A percentile compares a stretch with the other conserved stretches of the same genome.
phyloP scores from a whole-genome alignment of 1,140 invertebrate genomes.

The Scaptodrosophila lebanonensis region DNA sequence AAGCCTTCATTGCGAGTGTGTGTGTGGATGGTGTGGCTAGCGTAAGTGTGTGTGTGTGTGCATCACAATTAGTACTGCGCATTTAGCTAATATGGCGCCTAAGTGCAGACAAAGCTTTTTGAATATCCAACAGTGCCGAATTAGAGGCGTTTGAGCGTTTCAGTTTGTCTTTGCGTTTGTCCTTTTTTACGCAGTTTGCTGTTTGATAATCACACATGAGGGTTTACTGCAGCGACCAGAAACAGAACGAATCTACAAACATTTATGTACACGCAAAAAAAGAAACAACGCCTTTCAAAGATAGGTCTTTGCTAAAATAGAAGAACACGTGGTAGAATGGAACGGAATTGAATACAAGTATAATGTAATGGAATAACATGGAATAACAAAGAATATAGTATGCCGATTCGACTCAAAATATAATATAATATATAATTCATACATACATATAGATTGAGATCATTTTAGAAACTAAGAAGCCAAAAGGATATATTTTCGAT shows the following conservation, averaged over 20 bases:
- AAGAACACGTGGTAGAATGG: no score
- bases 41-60: neutral
- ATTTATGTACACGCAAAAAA: no score
- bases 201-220: constrained; percentile 26
- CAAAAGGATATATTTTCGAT: no score
- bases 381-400: no score
- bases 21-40: neutral
- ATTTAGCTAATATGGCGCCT: constrained; percentile 29
- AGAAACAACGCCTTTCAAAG: no score
- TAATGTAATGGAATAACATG: no score
- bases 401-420: no score
- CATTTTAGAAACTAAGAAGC: no score
- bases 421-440: no score
- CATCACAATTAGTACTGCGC: neutral
- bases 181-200: constrained; percentile 57
- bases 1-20: constrained; percentile 7
- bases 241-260: neutral
- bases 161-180: constrained; percentile 25
- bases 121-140: constrained; percentile 58
- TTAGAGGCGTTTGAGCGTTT: constrained; percentile 67
- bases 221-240: constrained; percentile 8
- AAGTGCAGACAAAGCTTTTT: constrained; percentile 28
- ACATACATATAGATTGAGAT: no score
- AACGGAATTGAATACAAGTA: no score
- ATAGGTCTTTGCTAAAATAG: no score